phyloP scores from a whole-genome alignment of 2,888 invertebrate genomes.

The Eupithecia tripunctaria region DNA sequence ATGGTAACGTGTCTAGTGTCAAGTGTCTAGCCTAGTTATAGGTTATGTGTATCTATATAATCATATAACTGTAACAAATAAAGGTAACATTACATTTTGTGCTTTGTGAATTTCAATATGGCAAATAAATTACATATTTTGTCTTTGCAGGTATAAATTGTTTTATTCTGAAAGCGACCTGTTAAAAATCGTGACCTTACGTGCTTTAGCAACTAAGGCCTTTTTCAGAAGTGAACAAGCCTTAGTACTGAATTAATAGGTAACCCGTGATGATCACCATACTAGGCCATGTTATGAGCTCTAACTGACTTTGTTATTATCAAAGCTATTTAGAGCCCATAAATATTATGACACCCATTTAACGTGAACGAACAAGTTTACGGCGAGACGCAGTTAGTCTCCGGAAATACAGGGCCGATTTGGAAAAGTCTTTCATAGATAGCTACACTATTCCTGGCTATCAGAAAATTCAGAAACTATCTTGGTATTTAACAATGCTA shows the following conservation, averaged over 20 bases:
- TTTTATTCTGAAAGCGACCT: not conserved
- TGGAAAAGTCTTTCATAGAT: no score
- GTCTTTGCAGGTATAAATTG: not conserved
- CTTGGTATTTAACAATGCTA: not conserved
- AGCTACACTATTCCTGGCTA: no score
- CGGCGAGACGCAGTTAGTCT: not conserved
- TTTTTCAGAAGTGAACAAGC: no score
- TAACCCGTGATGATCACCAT: no score
- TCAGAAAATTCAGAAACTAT: not conserved
- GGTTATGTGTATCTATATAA: not conserved
- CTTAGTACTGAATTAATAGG: no score
- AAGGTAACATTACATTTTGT: no score
- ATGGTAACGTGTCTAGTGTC: no score
- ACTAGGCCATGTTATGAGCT: no score
- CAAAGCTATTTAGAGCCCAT: no score
- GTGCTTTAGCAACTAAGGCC: not conserved
- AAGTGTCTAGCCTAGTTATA: not conserved
- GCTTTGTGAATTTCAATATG: not conserved
- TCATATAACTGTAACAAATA: not conserved
- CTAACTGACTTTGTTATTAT: no score
- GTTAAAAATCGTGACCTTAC: not conserved
- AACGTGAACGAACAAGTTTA: not conserved
- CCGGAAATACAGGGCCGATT: not conserved
- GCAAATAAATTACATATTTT: not conserved
- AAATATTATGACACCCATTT: no score